Conservation (phyloP, 2,888 invertebrate species). For the Pardosa pseudoannulata region DNA sequence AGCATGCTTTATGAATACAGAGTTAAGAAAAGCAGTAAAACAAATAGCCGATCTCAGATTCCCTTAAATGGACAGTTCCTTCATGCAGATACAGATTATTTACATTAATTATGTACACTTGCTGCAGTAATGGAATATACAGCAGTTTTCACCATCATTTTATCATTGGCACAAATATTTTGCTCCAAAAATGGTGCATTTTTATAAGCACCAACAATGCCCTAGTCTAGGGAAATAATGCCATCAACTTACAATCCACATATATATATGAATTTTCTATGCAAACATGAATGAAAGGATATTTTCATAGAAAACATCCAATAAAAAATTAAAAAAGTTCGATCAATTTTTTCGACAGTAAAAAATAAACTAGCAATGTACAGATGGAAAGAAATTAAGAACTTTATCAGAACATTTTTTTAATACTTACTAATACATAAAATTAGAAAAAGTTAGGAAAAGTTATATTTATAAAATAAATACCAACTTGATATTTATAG, state of each 20-base stretch:
- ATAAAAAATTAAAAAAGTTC: neutral
- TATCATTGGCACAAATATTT: slow-evolving; percentile 42
- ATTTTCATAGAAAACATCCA: neutral
- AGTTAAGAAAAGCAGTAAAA: slow-evolving; percentile 5
- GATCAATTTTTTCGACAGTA: too few species aligned
- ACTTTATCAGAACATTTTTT: too few species aligned
- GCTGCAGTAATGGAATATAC: slow-evolving; percentile 14
- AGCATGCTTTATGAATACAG: neutral
- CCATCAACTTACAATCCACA: neutral
- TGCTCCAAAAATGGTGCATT: neutral
- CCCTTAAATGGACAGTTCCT: slow-evolving; percentile 23
- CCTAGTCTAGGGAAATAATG: slow-evolving; percentile 39
- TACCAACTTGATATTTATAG: too few species aligned
- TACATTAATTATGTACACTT: slow-evolving; percentile 37
- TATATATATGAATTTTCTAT: neutral
- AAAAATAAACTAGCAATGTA: too few species aligned
- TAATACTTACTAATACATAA: too few species aligned
- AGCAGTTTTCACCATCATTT: neutral
- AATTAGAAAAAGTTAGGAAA: too few species aligned
- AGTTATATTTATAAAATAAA: too few species aligned
- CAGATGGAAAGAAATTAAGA: too few species aligned
- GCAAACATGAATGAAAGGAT: neutral
- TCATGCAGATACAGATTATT: slow-evolving; percentile 32
- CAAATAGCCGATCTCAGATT: slow-evolving; percentile 2
- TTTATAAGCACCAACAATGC: slow-evolving; percentile 40